Evolutionary conservation across 2,888 invertebrate genomes (phyloP), one percentile per base, ranked within the genome.

Genomic region (Prosopocoilus inquinatus): DNA sequence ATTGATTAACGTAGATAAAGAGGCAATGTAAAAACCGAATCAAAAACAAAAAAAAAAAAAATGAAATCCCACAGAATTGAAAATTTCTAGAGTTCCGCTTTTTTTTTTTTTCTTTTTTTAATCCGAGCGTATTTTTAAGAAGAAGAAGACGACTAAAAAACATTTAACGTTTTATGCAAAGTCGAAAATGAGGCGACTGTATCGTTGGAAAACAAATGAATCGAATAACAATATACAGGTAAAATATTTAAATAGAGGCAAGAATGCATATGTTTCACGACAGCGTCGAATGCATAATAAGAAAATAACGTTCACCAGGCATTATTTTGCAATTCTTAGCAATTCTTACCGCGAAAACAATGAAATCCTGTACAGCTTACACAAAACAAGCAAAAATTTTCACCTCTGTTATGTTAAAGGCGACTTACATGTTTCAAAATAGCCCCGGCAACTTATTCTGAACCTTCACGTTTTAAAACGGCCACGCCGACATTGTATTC

Each of bases 261-360:
- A 45, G 35, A 36, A 34, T 47, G 36, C 11, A 9, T 28, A 28
- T n/a, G 39, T 32, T 49, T 34, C 53, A 38, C 33, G 47, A 46
- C 33, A 50, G 9, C 45, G 34, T 45, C 36, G 47, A 50, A 45
- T 45, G 55, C 34, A 34, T 47, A 41, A 50, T 28, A 28, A 28
- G 20, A 28, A 28, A 28, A 28, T 50, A 48, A 44, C 47, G 49
- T 48, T 56, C 50, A 51, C 35, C 13, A n/a, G 33, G 38, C 41
- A 33, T 41, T 41, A 41, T 54, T 53, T 53, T 54, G 49, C 49
- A 53, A 54, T 49, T 50, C 52, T 55, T 49, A 52, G 49, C 49
- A 53, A 54, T 49, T 50, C 52, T 55, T 49, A 52, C 47, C 44
- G 38, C 47, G 44, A 60, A 58, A 53, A 58, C 50, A 52, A 43